phyloP scores from a whole-genome alignment of 2,888 invertebrate species.

The Carterocephalus palaemon region DNA sequence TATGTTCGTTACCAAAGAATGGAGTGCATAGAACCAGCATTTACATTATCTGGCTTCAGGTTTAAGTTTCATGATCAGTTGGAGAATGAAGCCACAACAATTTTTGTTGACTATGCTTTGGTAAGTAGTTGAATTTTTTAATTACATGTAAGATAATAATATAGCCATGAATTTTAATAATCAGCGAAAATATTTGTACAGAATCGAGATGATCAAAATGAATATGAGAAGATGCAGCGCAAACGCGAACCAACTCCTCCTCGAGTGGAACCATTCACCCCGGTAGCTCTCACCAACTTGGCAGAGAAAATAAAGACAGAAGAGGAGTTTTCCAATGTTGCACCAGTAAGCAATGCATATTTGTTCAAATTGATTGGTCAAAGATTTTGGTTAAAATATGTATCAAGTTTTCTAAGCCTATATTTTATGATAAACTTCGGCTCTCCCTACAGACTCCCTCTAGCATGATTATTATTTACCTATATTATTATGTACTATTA shows the following conservation, averaged over 20 bases:
- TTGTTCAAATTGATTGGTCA: too few relatives aligned
- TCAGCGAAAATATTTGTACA: constrained; percentile 41
- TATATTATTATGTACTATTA: too few relatives aligned
- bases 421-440: too few relatives aligned
- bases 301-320: constrained; percentile 92
- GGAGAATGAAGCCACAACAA: constrained; percentile 83
- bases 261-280: constrained; percentile 90
- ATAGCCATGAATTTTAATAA: neutral
- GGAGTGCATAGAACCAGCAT: constrained; percentile 89
- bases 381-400: too few relatives aligned
- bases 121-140: constrained; percentile 39
- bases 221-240: constrained; percentile 88
- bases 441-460: too few relatives aligned
- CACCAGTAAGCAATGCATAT: constrained; percentile 73
- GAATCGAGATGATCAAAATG: constrained; percentile 94
- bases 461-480: too few relatives aligned
- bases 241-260: constrained; percentile 91
- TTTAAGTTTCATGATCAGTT: constrained; percentile 85
- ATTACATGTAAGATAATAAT: neutral
- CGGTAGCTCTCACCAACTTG: constrained; percentile 82
- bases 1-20: constrained; percentile 92
- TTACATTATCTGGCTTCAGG: constrained; percentile 88
- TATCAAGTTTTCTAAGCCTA: too few relatives aligned
- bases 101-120: constrained; percentile 94
- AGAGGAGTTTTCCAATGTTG: constrained; percentile 90